Evolutionary conservation across 2,113 vertebrate genomes (phyloP), one percentile per base, ranked within the genome.

Genomic region (Cyrtonyx montezumae): DNA sequence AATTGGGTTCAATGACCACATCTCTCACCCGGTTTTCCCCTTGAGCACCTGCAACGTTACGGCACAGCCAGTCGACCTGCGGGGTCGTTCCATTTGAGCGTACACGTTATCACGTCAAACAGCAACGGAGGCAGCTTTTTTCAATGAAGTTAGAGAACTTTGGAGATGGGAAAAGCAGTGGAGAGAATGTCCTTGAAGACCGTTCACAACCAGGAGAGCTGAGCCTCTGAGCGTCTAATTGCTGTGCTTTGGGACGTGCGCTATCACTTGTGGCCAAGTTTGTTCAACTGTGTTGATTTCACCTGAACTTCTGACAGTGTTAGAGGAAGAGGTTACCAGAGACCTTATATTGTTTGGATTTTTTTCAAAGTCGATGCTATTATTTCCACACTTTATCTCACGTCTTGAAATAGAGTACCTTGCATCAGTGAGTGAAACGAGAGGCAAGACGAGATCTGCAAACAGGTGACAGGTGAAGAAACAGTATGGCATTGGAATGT

Each of bases 181-280:
- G 77, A 94, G 88, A 87, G 55, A 93, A 83, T 86, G 58, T 95
- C 96, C 91, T 96, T 85, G 96, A 91, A 95, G 96, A 97, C 74
- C 70, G 3, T 91, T 94, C 80, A 78, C 56, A 11, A 36, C 73
- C 67, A 92, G 92, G 93, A 97, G 91, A 97, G 67, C 69, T 75
- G 92, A 95, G 92, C 97, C 95, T 97, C 97, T 97, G 87, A 77
- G 93, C 94, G 92, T 69, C 43, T 95, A 85, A 87, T 91, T 95
- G 65, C 88, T 51, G 56, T 88, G 82, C 95, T 96, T 97, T 95
- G 84, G 95, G 96, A 97, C 9, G 13, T 84, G 80, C 32, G 61
- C 79, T 93, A 84, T 96, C 91, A 84, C 96, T 95, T 90, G 95
- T 96, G 96, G 96, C 95, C 97, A 86, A 84, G 80, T 94, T 94